These are phyloP conservation scores for Ammodramus savannarum DNA, from an alignment of 2,113 vertebrate genomes.

Conservation along the genomic window DNA sequence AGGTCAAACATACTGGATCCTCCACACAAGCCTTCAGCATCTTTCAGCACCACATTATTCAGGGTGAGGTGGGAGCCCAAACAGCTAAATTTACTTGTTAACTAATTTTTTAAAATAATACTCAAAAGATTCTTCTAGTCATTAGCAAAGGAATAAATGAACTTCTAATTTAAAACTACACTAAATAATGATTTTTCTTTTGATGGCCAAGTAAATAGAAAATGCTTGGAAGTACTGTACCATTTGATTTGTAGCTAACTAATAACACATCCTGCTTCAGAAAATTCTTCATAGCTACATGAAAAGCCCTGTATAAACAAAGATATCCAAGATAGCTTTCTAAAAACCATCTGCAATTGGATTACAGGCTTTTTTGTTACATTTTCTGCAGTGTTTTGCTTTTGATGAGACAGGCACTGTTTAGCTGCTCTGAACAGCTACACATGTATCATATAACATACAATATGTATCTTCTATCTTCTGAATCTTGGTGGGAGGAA, in stretches of 20 bases:
- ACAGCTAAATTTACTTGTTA: neutral
- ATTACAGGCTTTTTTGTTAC: neutral
- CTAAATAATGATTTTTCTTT: neutral
- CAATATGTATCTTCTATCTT: neutral
- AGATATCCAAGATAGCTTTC: neutral
- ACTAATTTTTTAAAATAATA: neutral
- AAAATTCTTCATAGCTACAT: neutral
- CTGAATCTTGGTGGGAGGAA: neutral
- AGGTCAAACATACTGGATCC: neutral
- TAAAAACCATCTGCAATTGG: neutral
- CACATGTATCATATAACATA: neutral
- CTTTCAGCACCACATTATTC: fast-evolving
- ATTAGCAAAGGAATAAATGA: neutral
- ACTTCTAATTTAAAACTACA: neutral
- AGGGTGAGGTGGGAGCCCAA: neutral
- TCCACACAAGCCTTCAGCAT: neutral
- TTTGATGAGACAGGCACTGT: neutral
- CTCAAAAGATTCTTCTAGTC: neutral
- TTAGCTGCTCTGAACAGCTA: neutral
- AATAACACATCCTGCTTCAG: neutral
- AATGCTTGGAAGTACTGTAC: neutral
- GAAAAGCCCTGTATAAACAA: neutral
- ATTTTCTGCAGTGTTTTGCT: neutral
- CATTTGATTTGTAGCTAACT: neutral
- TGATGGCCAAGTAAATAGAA: neutral